Conservation (phyloP, 1,140 invertebrate species). For the Penaeus chinensis region DNA sequence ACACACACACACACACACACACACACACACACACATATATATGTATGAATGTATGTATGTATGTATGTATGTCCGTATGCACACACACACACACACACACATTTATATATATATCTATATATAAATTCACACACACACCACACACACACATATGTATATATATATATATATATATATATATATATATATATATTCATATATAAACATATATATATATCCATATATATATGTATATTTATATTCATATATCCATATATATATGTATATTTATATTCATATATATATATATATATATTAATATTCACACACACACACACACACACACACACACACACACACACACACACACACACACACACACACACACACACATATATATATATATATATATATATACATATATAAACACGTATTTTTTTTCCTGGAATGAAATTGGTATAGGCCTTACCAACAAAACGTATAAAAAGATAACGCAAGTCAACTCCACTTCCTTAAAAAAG, state of each 20-base stretch:
- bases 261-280: neutral
- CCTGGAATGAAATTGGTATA: no score
- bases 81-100: no score
- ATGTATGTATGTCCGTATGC: neutral
- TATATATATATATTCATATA: neutral
- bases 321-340: no score
- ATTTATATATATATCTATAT: neutral
- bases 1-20: no score
- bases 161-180: neutral
- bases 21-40: neutral
- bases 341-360: no score
- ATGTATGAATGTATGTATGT: neutral
- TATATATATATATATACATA: neutral
- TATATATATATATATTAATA: neutral
- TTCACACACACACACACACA: neutral
- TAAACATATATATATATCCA: conserved; percentile 1
- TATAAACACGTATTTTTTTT: neutral
- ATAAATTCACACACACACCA: neutral
- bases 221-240: neutral
- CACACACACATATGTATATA: neutral
- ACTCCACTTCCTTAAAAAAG: no score
- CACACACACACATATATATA: neutral
- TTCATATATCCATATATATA: neutral
- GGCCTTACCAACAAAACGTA: no score
- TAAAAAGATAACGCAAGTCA: no score